Conservation (phyloP, 2,888 invertebrate genomes). For the Griposia aprilina region DNA sequence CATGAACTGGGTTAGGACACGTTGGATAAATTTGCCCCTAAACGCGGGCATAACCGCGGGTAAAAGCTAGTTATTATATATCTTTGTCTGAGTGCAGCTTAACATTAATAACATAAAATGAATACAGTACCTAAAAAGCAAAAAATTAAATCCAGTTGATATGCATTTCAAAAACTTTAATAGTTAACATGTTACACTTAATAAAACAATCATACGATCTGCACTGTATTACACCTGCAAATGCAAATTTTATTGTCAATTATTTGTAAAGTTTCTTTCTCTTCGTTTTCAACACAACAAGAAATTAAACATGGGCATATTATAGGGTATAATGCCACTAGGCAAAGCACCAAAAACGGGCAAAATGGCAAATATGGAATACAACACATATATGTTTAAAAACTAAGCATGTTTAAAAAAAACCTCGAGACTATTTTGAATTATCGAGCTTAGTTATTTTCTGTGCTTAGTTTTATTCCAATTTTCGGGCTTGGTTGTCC, state of each 20-base stretch:
- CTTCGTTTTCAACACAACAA: slow-evolving; percentile 57
- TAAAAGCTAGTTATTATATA: neutral
- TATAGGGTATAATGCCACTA: slow-evolving; percentile 70
- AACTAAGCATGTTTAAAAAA: neutral
- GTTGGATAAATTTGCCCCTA: no score
- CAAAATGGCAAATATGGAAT: slow-evolving; percentile 47
- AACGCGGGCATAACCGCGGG: no score
- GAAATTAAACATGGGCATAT: slow-evolving; percentile 69
- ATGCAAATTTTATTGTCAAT: slow-evolving; percentile 15
- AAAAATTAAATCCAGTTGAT: neutral
- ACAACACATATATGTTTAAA: slow-evolving; percentile 41
- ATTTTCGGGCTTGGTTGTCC: neutral
- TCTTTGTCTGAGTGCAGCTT: neutral
- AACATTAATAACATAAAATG: neutral
- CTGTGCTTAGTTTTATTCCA: neutral
- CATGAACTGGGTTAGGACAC: no score
- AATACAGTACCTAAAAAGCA: neutral
- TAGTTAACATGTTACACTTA: neutral
- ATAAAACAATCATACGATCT: slow-evolving; percentile 1
- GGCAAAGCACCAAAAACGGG: slow-evolving; percentile 66
- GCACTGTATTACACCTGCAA: neutral
- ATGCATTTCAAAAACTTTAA: slow-evolving; percentile 18
- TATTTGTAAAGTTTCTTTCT: neutral
- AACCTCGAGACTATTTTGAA: neutral
- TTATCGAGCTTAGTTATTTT: neutral